A percentile compares a stretch with the other conserved stretches of the same genome.
Evolutionary conservation across 1,140 invertebrate genomes (phyloP).

Genomic region (Ptiloglossa arizonensis): DNA sequence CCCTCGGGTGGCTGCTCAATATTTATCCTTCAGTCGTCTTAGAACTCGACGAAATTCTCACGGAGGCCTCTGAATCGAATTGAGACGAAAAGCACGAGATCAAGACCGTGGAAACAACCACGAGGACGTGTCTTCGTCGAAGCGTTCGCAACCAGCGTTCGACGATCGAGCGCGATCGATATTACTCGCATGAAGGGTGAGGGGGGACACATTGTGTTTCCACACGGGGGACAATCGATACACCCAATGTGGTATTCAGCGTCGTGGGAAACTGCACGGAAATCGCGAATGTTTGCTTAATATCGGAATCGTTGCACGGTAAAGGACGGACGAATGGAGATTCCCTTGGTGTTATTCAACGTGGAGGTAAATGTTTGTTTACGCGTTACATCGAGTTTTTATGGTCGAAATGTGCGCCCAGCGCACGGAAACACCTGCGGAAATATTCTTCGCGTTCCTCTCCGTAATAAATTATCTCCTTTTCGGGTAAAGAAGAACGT

Average conservation of each 20-base stretch:
- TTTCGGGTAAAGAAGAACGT: too few relatives aligned
- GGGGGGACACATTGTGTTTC: neutral
- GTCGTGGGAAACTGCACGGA: slow-evolving; percentile 26
- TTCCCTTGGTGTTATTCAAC: slow-evolving; percentile 34
- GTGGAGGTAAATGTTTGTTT: slow-evolving; percentile 32
- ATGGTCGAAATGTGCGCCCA: neutral
- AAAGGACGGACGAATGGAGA: slow-evolving; percentile 27
- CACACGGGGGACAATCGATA: neutral
- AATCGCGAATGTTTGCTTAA: slow-evolving; percentile 56
- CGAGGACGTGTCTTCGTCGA: too few relatives aligned
- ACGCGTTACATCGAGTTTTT: slow-evolving; percentile 11
- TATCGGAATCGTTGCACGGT: slow-evolving; percentile 35
- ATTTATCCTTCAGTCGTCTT: slow-evolving; percentile 42
- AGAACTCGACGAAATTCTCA: slow-evolving; percentile 7
- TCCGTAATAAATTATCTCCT: too few relatives aligned
- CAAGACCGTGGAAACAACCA: neutral
- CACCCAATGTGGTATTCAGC: neutral
- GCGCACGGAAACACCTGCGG: neutral
- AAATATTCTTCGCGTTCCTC: neutral
- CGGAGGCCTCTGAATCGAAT: neutral
- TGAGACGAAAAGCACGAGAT: neutral
- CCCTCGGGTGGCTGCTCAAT: slow-evolving; percentile 21
- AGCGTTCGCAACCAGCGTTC: slow-evolving; percentile 8
- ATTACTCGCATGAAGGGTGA: too few relatives aligned
- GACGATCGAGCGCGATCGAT: slow-evolving; percentile 21